These are phyloP conservation scores for Callipepla squamata DNA, from an alignment of 2,113 vertebrate genomes.

Conservation along the genomic window DNA sequence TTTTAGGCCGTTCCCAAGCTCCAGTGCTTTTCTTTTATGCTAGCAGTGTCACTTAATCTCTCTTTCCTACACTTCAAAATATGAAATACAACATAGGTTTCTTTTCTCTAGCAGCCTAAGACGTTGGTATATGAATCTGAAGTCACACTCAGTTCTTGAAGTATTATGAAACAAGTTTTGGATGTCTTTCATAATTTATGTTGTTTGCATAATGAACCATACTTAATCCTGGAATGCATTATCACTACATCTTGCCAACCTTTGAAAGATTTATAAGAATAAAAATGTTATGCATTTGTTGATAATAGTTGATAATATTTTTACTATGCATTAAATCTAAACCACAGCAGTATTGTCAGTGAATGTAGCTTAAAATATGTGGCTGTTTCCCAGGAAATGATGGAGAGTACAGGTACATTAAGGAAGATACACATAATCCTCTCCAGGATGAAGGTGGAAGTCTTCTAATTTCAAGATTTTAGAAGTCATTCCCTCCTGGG, in stretches of 20 bases:
- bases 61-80: not conserved
- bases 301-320: not conserved
- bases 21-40: not conserved
- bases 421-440: not conserved
- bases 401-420: not conserved
- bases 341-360: not conserved
- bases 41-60: slow-evolving; percentile 16
- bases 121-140: not conserved
- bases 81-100: not conserved
- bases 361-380: slow-evolving; percentile 23
- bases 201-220: not conserved
- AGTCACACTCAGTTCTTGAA: slow-evolving; percentile 21
- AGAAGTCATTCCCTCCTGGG: not conserved
- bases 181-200: slow-evolving; percentile 36
- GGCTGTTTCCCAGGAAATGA: not conserved
- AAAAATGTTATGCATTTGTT: not conserved
- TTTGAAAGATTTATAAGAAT: slow-evolving; percentile 25
- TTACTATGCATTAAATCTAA: not conserved
- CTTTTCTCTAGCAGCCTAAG: not conserved
- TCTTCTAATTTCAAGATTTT: not conserved
- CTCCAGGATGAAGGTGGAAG: not conserved
- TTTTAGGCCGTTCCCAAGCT: slow-evolving; percentile 1
- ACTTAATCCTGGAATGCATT: not conserved
- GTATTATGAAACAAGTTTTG: slow-evolving; percentile 10
- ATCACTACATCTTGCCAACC: not conserved